A percentile compares a stretch with the other conserved stretches of the same genome.
Evolutionary conservation across 2,888 invertebrate species (phyloP).

Genomic region (Dolichopus griseipennis): DNA sequence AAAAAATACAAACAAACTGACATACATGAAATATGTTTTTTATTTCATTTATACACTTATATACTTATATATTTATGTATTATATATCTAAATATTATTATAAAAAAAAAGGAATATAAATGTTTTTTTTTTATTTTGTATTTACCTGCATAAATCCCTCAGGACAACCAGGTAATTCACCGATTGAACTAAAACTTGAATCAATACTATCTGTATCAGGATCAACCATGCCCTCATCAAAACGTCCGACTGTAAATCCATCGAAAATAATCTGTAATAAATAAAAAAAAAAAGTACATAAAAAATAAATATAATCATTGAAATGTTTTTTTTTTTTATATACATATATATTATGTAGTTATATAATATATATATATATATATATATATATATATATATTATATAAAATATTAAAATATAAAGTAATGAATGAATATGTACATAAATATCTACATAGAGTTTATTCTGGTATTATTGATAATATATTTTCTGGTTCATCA

Average conservation of each 20-base stretch:
- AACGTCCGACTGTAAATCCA: constrained; percentile 76
- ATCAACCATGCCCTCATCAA: constrained; percentile 54
- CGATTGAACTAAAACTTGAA: constrained; percentile 42
- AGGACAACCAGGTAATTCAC: constrained; percentile 68
- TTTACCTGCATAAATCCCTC: constrained; percentile 82
- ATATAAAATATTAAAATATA: too few species aligned
- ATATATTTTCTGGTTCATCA: not conserved
- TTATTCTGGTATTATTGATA: too few species aligned
- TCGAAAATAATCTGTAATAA: constrained; percentile 66
- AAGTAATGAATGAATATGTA: too few species aligned
- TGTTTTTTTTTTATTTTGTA: too few species aligned
- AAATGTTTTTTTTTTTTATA: constrained; percentile 2
- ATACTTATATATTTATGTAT: too few species aligned
- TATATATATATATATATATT: too few species aligned
- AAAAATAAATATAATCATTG: too few species aligned
- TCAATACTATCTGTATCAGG: constrained; percentile 42
- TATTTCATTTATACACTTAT: not conserved
- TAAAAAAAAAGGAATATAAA: constrained; percentile 3
- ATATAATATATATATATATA: not conserved
- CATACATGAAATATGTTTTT: not conserved
- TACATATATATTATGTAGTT: not conserved
- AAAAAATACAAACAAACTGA: not conserved
- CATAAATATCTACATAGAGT: too few species aligned
- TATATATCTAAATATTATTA: constrained; percentile 4
- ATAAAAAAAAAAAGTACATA: constrained; percentile 13